These are phyloP conservation scores for Anguilla rostrata DNA, from an alignment of 2,113 vertebrate species.

Conservation along the genomic window DNA sequence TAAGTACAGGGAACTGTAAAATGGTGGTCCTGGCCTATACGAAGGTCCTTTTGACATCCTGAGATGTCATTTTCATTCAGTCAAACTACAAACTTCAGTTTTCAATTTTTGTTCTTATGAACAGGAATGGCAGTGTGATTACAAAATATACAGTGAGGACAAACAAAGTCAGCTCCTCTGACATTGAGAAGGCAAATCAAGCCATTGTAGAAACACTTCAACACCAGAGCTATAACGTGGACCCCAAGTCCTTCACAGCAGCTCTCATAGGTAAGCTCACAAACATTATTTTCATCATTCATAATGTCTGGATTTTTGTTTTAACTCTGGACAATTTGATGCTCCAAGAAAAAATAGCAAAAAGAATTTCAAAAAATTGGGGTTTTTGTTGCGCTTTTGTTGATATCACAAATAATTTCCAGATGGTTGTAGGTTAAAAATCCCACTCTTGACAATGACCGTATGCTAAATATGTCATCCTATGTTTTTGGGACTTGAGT, in stretches of 20 bases:
- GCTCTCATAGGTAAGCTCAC: background rate
- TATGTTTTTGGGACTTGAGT: too few species aligned
- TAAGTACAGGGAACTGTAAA: background rate
- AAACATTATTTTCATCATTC: background rate
- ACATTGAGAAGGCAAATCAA: background rate
- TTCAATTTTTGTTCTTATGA: background rate
- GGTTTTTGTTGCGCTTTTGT: too few species aligned
- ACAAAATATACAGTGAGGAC: background rate
- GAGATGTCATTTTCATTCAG: background rate
- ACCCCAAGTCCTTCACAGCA: background rate
- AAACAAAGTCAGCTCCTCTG: background rate
- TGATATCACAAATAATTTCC: too few species aligned
- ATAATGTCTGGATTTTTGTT: background rate
- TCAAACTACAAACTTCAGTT: background rate
- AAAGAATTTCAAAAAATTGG: too few species aligned
- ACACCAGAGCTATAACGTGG: background rate
- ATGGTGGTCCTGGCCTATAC: too few species aligned
- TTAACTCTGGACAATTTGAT: background rate
- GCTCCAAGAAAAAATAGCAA: too few species aligned
- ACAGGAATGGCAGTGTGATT: constrained; percentile 3
- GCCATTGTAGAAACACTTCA: background rate
- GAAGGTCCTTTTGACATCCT: too few species aligned
- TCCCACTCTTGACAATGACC: too few species aligned
- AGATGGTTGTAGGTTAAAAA: too few species aligned
- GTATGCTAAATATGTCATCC: too few species aligned